Evolutionary conservation across 2,888 invertebrate species (phyloP), one percentile per base, ranked within the genome.

Genomic region (Cataglyphis albicans): DNA sequence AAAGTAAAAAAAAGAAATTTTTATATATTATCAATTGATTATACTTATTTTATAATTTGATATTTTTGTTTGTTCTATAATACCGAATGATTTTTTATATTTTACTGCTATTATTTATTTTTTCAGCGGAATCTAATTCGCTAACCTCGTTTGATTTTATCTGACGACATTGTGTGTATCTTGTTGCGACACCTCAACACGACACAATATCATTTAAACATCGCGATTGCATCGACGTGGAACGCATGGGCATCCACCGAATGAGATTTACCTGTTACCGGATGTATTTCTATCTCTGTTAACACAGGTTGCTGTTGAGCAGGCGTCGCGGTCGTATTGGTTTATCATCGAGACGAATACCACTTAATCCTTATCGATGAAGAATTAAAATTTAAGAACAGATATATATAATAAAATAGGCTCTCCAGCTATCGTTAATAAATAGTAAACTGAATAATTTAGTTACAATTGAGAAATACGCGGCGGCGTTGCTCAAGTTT

Each of bases 261-360:
- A 85, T 85, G 87, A 90, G 81, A 76, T 67, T 84, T 82, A 87
- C 90, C 91, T 90, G 91, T 83, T 82, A 87, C 90, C 91, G 91
- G 91, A 92, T 91, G 91, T 88, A 86, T 90, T 90, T 52, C 48
- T 52, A 91, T 91, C 90, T 90, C 89, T 88, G 88, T 86, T 86
- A 87, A 83, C 80, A 65, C 86, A 82, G 84, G 86, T 88, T 88
- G 88, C 91, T 72, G 67, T 84, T 78, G 68, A 48, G 55, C 84
- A 81, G 86, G 85, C 87, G 82, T 44, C 57, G 61, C 44, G 25
- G n/a, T 35, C 25, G 38, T 21, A 25, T 63, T 64, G 21, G 52
- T 7, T 52, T 55, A 32, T 63, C 25, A 6, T 73, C 41, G 3
- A 29, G 18, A 44, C 35, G 64, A 9, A 2, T 32, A 2, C 18